phyloP scores from a whole-genome alignment of 2,888 invertebrate species.

The Platycheirus rosarum region DNA sequence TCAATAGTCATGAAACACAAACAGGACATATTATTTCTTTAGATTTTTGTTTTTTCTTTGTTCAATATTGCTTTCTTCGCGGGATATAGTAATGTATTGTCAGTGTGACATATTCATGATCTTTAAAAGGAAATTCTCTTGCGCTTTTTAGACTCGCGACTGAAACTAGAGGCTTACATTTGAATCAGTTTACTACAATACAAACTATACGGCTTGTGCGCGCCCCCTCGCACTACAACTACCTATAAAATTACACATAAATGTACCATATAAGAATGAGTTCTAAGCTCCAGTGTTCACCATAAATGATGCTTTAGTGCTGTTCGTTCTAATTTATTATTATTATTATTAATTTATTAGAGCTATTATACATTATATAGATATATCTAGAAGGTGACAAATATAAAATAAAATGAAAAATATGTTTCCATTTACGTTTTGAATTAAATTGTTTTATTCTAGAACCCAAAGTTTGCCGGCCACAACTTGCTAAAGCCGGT shows the following conservation, averaged over 20 bases:
- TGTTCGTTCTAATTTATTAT: conserved; percentile 58
- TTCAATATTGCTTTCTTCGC: conserved; percentile 9
- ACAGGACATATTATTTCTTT: background rate
- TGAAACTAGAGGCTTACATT: conserved; percentile 27
- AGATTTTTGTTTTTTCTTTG: background rate
- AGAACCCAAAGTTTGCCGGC: no score
- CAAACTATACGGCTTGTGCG: conserved; percentile 48
- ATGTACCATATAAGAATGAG: conserved; percentile 42
- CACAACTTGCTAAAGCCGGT: no score
- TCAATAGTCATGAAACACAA: background rate
- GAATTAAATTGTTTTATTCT: conserved; percentile 1
- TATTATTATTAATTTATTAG: conserved; percentile 53
- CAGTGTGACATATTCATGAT: background rate
- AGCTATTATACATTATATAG: conserved; percentile 62
- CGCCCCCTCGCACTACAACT: conserved; percentile 44
- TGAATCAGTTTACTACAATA: conserved; percentile 30
- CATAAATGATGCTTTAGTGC: conserved; percentile 62
- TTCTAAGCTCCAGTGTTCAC: conserved; percentile 68
- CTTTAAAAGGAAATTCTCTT: background rate
- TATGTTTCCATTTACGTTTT: conserved; percentile 34
- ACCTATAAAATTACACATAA: conserved; percentile 37
- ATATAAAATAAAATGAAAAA: conserved; percentile 42
- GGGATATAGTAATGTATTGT: background rate
- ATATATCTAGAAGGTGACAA: conserved; percentile 40
- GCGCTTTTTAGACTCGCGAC: conserved; percentile 8